Conservation (phyloP, 2,797 vertebrate genomes). For the Pyrocephalus nanus region DNA sequence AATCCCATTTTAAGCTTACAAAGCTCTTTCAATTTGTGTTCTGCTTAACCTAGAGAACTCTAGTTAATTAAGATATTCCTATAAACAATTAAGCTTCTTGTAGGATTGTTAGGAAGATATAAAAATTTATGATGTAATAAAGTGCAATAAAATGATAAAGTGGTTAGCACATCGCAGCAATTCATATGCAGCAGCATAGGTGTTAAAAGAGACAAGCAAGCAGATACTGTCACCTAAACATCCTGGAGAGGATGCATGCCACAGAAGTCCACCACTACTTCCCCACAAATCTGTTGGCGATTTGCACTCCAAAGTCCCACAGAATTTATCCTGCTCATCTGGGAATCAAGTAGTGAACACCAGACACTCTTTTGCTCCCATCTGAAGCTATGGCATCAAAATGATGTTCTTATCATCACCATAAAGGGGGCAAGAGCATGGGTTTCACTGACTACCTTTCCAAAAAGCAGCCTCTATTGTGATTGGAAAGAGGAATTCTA, state of each 20-base stretch:
- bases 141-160: constrained; percentile 78
- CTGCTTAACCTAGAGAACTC: constrained; percentile 78
- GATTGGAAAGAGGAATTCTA: background rate
- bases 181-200: constrained; percentile 53
- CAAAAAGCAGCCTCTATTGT: background rate
- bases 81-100: constrained; percentile 81
- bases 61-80: constrained; percentile 79
- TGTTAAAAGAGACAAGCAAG: constrained; percentile 47
- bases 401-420: background rate
- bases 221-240: constrained; percentile 1
- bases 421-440: background rate
- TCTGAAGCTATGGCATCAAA: background rate
- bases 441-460: background rate
- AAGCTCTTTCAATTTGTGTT: constrained; percentile 73
- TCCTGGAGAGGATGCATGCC: background rate
- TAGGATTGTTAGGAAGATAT: constrained; percentile 79
- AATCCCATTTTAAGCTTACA: constrained; percentile 34
- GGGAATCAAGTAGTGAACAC: background rate
- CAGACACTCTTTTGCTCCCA: background rate
- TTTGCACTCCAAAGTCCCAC: background rate
- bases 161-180: constrained; percentile 62
- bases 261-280: background rate
- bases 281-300: background rate
- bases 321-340: background rate
- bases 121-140: constrained; percentile 83